Evolutionary conservation across 1,140 invertebrate species (phyloP).

Genomic region (Agrilus planipennis): DNA sequence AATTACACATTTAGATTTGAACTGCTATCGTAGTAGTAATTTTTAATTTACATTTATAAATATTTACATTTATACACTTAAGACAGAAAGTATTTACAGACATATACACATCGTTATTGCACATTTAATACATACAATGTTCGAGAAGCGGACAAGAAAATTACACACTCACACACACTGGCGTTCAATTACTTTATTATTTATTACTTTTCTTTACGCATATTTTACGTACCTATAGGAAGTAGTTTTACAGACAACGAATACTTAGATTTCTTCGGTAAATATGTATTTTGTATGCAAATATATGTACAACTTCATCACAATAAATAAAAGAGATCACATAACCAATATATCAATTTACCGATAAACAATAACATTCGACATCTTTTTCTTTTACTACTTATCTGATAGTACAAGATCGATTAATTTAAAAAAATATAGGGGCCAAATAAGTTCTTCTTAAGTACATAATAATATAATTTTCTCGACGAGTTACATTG

Average conservation of each 20-base stretch:
- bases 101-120: conserved; percentile 35
- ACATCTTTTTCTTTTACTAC: too few relatives aligned
- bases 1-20: neutral
- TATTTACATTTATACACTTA: conserved; percentile 35
- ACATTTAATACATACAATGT: too few relatives aligned
- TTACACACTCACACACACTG: conserved; percentile 5
- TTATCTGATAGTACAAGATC: neutral
- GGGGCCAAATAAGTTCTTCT: conserved; percentile 21
- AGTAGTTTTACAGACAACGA: neutral
- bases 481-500: too few relatives aligned
- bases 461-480: too few relatives aligned
- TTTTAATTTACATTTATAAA: conserved; percentile 3
- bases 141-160: too few relatives aligned
- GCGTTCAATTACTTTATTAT: conserved; percentile 5
- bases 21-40: neutral
- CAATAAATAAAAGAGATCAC: too few relatives aligned
- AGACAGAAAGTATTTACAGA: conserved; percentile 21
- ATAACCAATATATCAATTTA: too few relatives aligned
- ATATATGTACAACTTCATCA: too few relatives aligned
- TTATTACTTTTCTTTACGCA: neutral
- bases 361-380: too few relatives aligned
- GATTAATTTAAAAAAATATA: conserved; percentile 29
- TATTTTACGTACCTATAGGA: neutral
- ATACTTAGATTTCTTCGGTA: neutral
- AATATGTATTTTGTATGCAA: neutral